These are phyloP conservation scores for Amazona guildingii DNA, from an alignment of 2,113 vertebrate species.

Conservation along the genomic window DNA sequence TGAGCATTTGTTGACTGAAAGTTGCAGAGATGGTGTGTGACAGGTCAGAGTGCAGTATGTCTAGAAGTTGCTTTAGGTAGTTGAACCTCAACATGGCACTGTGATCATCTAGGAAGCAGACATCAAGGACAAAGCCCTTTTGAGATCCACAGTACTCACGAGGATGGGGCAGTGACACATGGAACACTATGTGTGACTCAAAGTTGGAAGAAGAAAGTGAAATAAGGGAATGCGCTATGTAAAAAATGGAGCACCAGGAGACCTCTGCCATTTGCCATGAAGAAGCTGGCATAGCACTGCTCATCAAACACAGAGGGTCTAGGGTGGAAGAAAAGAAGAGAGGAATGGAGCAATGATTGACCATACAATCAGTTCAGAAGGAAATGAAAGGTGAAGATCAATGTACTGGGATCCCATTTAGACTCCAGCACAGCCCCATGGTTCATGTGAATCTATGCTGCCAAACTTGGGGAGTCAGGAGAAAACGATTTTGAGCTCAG, in stretches of 20 bases:
- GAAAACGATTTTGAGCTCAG: not conserved
- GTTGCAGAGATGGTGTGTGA: not conserved
- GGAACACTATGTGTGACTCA: not conserved
- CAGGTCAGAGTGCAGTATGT: not conserved
- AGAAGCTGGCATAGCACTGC: not conserved
- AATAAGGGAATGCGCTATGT: not conserved
- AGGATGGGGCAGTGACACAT: not conserved
- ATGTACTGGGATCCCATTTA: fast-evolving
- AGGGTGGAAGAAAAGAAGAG: not conserved
- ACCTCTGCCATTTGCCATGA: not conserved
- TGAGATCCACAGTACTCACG: not conserved
- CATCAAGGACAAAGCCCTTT: slow-evolving; percentile 9
- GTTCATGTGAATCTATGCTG: not conserved
- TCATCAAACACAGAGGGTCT: not conserved
- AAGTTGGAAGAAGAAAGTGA: not conserved
- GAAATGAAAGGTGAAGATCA: not conserved
- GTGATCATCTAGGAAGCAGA: not conserved
- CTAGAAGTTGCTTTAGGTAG: not conserved
- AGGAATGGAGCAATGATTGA: not conserved
- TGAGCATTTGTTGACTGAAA: not conserved
- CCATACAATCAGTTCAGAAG: not conserved
- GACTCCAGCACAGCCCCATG: not conserved
- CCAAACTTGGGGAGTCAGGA: not conserved
- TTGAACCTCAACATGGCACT: not conserved
- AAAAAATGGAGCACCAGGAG: not conserved